These are phyloP conservation scores for Zelostemma sp. DNA, from an alignment of 1,140 invertebrate genomes.

Conservation along the genomic window DNA sequence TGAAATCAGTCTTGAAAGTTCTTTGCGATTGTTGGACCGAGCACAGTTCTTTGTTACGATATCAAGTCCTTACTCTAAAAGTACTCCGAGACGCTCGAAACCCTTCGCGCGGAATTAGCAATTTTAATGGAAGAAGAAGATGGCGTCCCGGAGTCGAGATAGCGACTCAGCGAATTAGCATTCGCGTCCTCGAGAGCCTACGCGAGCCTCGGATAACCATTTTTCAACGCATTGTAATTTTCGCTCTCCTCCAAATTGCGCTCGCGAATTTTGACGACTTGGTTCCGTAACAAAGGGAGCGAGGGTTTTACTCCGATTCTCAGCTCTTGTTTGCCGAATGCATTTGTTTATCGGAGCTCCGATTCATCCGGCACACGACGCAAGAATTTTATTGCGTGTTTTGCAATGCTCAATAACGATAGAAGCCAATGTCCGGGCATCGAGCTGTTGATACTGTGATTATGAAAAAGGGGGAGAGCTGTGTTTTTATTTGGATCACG, in stretches of 20 bases:
- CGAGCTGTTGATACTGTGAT: slow-evolving; percentile 46
- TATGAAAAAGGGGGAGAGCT: slow-evolving; percentile 28
- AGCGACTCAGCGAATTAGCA: slow-evolving; percentile 32
- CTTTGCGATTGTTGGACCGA: not conserved
- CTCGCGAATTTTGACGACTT: not conserved
- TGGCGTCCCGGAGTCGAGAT: slow-evolving; percentile 17
- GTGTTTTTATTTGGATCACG: slow-evolving; percentile 58
- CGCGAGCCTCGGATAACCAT: not conserved
- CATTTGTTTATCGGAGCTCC: not conserved
- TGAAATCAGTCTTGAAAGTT: not conserved
- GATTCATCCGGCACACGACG: not conserved
- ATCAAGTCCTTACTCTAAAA: too few relatives aligned
- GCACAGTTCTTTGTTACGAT: too few relatives aligned
- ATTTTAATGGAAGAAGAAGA: slow-evolving; percentile 55
- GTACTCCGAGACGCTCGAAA: too few relatives aligned
- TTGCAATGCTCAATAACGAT: not conserved
- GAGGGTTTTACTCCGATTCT: too few relatives aligned
- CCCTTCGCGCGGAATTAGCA: slow-evolving; percentile 54
- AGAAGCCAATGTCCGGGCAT: slow-evolving; percentile 6
- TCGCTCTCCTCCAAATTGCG: not conserved
- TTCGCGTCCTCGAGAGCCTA: slow-evolving; percentile 10
- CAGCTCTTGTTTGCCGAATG: not conserved
- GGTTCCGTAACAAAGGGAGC: not conserved
- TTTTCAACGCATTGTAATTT: not conserved
- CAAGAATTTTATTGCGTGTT: not conserved